Evolutionary conservation across 2,113 vertebrate genomes (phyloP).

Genomic region (Eulacestoma nigropectus): DNA sequence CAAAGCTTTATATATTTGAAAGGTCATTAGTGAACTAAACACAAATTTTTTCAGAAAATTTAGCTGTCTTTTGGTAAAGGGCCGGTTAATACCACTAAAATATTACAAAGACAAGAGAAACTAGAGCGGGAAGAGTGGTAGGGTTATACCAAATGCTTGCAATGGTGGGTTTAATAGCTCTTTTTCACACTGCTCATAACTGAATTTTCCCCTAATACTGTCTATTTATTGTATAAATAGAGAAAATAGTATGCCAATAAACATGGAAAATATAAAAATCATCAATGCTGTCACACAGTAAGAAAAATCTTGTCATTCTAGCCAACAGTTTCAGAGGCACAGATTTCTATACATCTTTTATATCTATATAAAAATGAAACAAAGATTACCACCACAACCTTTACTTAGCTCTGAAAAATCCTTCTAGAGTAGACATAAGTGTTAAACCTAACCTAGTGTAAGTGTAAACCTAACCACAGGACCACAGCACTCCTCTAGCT

Average conservation of each 20-base stretch:
- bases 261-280: background rate
- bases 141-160: background rate
- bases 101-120: background rate
- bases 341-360: background rate
- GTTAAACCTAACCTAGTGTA: background rate
- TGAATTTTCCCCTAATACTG: background rate
- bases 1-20: background rate
- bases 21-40: background rate
- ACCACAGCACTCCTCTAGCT: background rate
- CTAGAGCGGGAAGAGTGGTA: background rate
- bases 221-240: background rate
- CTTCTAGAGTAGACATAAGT: background rate
- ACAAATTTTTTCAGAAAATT: background rate
- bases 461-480: background rate
- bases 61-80: background rate
- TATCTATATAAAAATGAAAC: background rate
- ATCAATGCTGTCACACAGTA: background rate
- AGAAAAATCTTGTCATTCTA: slow-evolving; percentile 11
- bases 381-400: background rate
- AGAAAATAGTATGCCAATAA: background rate
- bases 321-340: background rate
- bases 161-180: background rate
- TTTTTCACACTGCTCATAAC: background rate
- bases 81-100: background rate
- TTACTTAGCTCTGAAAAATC: slow-evolving; percentile 12